A percentile compares a stretch with the other conserved stretches of the same genome.
Evolutionary conservation across 2,888 invertebrate genomes (phyloP).

Genomic region (Calameuta pallipes): DNA sequence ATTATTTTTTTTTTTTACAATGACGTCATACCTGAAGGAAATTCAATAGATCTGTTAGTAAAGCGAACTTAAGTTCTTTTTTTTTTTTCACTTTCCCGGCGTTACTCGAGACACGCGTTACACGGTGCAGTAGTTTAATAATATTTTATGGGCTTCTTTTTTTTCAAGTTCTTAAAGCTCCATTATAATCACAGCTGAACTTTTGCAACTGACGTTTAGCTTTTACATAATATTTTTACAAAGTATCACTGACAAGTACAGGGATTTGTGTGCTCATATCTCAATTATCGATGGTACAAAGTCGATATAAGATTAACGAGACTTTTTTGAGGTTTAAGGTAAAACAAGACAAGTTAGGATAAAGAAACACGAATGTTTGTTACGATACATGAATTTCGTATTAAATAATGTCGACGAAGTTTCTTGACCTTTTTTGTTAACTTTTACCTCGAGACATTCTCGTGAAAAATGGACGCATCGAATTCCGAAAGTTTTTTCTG

Average conservation of each 20-base stretch:
- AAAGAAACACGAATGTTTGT: not conserved
- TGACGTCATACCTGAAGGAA: not conserved
- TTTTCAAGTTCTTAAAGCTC: not conserved
- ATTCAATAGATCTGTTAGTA: not conserved
- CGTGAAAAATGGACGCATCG: not conserved
- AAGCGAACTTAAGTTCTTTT: constrained; percentile 7
- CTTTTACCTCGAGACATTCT: not conserved
- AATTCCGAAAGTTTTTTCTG: not conserved
- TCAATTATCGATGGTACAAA: not conserved
- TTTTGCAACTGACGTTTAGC: not conserved
- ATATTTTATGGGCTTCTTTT: not conserved
- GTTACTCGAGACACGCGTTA: not conserved
- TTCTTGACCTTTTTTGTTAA: not conserved
- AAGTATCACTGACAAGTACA: not conserved
- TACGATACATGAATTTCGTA: not conserved
- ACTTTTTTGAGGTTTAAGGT: not conserved
- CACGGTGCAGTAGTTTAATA: not conserved
- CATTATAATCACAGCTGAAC: not conserved
- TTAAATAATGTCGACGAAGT: not conserved
- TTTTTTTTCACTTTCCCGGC: not conserved
- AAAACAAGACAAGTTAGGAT: not conserved
- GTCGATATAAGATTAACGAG: not conserved
- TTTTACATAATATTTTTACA: not conserved
- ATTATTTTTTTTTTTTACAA: not conserved
- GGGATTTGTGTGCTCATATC: not conserved